Evolutionary conservation across 2,797 vertebrate species (phyloP).

Genomic region (Enteromius afrohamiltoni): DNA sequence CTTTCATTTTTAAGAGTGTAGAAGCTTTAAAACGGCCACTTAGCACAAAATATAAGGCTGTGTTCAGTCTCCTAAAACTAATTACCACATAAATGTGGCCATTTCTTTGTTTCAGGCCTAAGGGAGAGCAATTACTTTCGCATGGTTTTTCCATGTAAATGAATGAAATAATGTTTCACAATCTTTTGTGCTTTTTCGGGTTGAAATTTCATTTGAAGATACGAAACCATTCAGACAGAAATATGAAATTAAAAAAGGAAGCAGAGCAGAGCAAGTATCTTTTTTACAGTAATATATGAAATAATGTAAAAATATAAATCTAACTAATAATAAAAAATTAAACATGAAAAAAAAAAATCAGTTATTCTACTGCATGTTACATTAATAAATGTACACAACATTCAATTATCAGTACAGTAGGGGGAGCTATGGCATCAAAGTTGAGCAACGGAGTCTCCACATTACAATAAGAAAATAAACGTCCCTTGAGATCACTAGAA

Average conservation of each 20-base stretch:
- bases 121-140: not conserved
- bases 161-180: not conserved
- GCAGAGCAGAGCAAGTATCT: not conserved
- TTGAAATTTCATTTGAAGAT: not conserved
- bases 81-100: not conserved
- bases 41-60: not conserved
- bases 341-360: too few species aligned
- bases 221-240: not conserved
- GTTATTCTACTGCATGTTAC: not conserved
- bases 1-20: too few species aligned
- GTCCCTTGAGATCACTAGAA: not conserved
- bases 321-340: not conserved
- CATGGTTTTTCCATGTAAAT: not conserved
- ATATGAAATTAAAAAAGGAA: not conserved
- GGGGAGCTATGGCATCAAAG: constrained; percentile 34
- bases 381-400: not conserved
- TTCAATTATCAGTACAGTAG: constrained; percentile 31
- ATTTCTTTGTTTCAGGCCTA: not conserved
- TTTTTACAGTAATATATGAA: not conserved
- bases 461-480: not conserved
- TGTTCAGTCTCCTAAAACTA: constrained; percentile 5
- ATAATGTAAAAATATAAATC: not conserved
- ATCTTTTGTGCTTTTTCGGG: not conserved
- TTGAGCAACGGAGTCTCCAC: not conserved
- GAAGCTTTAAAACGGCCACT: not conserved